A percentile compares a stretch with the other conserved stretches of the same genome.
These are phyloP conservation scores for Boleophthalmus pectinirostris DNA, from an alignment of 2,113 vertebrate genomes.

Conservation along the genomic window DNA sequence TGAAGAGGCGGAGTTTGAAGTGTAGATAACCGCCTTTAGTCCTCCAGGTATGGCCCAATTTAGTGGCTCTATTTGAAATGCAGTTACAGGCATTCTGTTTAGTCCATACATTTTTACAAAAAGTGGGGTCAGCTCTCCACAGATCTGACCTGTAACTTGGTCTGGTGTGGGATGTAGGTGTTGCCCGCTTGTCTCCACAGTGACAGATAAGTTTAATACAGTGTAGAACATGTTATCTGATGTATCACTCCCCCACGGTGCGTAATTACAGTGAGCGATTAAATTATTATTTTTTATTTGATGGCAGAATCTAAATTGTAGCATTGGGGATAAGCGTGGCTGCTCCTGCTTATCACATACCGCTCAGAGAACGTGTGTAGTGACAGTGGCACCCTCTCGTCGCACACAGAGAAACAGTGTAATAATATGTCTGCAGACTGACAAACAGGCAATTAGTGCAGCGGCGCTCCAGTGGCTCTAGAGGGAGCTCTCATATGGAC, in stretches of 20 bases:
- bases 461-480: not conserved
- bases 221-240: conserved; percentile 27
- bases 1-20: no score
- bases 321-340: conserved; percentile 55
- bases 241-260: conserved; percentile 40
- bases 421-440: not conserved
- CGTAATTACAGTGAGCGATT: conserved; percentile 54
- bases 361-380: conserved; percentile 52
- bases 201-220: no score
- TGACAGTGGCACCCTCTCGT: conserved; percentile 15
- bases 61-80: no score
- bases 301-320: conserved; percentile 59
- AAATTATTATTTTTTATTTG: conserved; percentile 44
- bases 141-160: no score
- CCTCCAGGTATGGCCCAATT: no score
- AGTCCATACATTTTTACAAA: no score
- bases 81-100: no score
- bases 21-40: not conserved
- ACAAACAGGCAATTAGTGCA: not conserved
- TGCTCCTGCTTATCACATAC: conserved; percentile 55
- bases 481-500: conserved; percentile 7
- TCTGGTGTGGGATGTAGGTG: no score
- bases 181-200: no score
- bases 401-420: not conserved
- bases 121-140: no score